Evolutionary conservation across 1,140 invertebrate genomes (phyloP), one percentile per base, ranked within the genome.

Genomic region (Drosophila saltans): DNA sequence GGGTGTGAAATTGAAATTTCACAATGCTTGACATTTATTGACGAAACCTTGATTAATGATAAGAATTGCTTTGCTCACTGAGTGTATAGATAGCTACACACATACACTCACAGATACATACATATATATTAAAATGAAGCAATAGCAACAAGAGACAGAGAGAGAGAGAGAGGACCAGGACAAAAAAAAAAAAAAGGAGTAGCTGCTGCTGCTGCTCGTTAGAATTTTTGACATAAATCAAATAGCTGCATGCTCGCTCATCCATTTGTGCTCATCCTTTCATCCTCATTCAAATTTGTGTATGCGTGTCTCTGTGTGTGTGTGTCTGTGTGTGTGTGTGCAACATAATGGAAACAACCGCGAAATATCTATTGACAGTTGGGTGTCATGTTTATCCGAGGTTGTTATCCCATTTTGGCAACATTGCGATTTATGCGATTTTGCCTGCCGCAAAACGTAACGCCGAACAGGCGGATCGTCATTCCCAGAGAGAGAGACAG

Each of bases 311-410:
- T 40, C 7, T 2, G 11, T 64, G 57, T 26, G 56, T 3, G 45
- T 48, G 45, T 45, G 43, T 21, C 16, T 45, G 43, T 21, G 16
- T 7, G 69, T 69, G 73, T 73, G 83, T 89, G 82, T 86, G 82
- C 80, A 86, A 72, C 82, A 91, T 91, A 85, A 89, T 91, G 81
- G 89, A 91, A 91, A 80, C 76, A 91, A 91, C 90, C 91, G 90
- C 91, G 90, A 91, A 91, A 91, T 89, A 91, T 91, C 90, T 90
- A 91, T 91, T 91, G 91, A 91, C 91, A 91, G 91, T 91, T 91
- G 91, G 90, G 91, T 91, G 91, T 91, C 91, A 91, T 91, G 91
- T 91, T 91, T 91, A 91, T 90, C 81, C 83, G 76, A 81, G 78
- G 70, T 90, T 91, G 90, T 91, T 91, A 90, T 91, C 90, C 90